Conservation (phyloP, 2,797 vertebrate species). For the Hafferia zeledoni region DNA sequence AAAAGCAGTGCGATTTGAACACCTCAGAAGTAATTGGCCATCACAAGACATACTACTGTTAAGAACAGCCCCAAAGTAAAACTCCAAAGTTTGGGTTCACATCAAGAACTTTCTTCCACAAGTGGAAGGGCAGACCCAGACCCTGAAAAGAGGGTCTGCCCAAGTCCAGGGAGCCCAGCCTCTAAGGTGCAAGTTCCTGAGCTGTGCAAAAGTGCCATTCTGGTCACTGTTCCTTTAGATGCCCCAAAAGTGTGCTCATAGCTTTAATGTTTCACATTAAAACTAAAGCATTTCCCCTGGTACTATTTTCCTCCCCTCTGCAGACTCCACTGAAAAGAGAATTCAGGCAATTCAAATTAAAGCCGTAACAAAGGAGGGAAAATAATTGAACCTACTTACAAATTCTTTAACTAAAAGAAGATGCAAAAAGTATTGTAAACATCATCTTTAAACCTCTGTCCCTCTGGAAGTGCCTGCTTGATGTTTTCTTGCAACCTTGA, state of each 20-base stretch:
- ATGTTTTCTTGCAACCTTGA: neutral
- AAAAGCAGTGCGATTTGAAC: fast-evolving
- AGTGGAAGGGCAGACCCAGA: neutral
- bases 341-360: neutral
- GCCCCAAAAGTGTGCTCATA: neutral
- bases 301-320: neutral
- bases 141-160: neutral
- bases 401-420: neutral
- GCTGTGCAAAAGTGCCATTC: neutral
- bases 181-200: neutral
- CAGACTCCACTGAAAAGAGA: neutral
- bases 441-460: neutral
- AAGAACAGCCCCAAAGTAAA: neutral
- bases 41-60: neutral
- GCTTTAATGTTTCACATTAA: neutral
- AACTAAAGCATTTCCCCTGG: neutral
- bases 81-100: neutral
- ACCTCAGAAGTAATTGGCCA: fast-evolving
- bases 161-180: neutral
- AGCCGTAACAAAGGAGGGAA: neutral
- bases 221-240: neutral
- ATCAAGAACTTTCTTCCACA: neutral
- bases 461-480: neutral
- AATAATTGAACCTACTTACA: neutral
- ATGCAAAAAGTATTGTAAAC: neutral